Evolutionary conservation across 2,113 vertebrate species (phyloP).

Genomic region (Ranitomeya variabilis): DNA sequence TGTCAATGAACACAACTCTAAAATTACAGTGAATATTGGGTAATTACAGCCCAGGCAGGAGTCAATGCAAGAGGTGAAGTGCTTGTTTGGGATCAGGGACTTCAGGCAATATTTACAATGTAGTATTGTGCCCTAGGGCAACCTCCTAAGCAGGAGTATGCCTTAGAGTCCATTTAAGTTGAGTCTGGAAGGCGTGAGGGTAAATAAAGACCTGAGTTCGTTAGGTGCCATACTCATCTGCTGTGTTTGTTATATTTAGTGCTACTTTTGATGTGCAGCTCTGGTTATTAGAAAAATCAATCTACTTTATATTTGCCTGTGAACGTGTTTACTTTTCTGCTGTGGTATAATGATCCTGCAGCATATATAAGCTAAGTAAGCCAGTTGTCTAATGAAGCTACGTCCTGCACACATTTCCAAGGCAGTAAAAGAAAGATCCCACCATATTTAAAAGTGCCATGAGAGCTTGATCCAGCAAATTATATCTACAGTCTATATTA

Average conservation of each 20-base stretch:
- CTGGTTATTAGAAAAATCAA: slow-evolving; percentile 30
- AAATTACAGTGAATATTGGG: slow-evolving; percentile 22
- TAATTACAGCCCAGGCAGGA: slow-evolving; percentile 26
- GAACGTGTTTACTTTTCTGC: slow-evolving; percentile 7
- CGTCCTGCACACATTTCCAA: slow-evolving; percentile 2
- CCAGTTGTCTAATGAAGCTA: slow-evolving; percentile 36
- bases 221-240: slow-evolving; percentile 18
- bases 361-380: slow-evolving; percentile 17
- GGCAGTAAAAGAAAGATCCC: slow-evolving; percentile 1
- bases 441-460: slow-evolving; percentile 27
- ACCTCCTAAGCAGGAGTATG: slow-evolving; percentile 35
- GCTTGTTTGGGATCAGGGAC: slow-evolving; percentile 42
- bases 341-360: slow-evolving; percentile 28
- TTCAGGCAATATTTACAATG: slow-evolving; percentile 49
- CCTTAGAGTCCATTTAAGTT: slow-evolving; percentile 43
- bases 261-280: slow-evolving; percentile 37
- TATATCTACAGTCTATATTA: slow-evolving; percentile 1
- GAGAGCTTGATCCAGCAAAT: slow-evolving; percentile 24
- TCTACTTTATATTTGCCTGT: slow-evolving; percentile 37
- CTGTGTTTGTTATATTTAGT: slow-evolving; percentile 42
- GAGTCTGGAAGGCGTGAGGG: slow-evolving; percentile 29
- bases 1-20: not conserved
- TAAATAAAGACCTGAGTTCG: slow-evolving; percentile 29
- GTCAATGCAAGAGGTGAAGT: slow-evolving; percentile 20
- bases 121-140: slow-evolving; percentile 37